Conservation (phyloP, 2,113 vertebrate genomes). For the Petrocephalus microphthalmus region DNA sequence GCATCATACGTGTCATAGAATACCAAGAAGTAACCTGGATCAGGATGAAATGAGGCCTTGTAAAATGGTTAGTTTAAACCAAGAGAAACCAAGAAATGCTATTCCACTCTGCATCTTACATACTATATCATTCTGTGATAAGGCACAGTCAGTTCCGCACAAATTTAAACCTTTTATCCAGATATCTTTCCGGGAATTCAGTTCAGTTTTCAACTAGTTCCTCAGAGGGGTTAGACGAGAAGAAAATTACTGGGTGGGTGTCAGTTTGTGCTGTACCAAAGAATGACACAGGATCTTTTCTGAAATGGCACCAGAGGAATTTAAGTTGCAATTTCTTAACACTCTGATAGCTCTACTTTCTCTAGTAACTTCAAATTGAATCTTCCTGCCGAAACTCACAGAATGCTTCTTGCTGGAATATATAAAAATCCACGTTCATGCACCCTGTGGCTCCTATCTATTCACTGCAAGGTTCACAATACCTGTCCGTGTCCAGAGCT, state of each 20-base stretch:
- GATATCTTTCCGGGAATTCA: background rate
- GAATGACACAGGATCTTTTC: background rate
- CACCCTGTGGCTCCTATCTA: background rate
- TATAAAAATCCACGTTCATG: background rate
- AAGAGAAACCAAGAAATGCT: too few species aligned
- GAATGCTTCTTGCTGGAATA: background rate
- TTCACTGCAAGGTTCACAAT: constrained; percentile 3
- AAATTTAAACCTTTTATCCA: background rate
- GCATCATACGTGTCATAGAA: background rate
- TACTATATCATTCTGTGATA: background rate
- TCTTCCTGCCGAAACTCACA: background rate
- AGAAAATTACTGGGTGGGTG: background rate
- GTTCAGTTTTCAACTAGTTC: background rate
- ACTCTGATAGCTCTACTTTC: background rate
- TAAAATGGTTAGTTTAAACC: background rate
- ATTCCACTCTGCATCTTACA: background rate
- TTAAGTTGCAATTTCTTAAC: background rate
- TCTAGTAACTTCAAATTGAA: background rate
- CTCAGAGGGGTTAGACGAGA: background rate
- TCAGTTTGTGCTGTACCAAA: background rate
- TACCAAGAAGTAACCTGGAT: background rate
- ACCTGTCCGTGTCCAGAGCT: constrained; percentile 98
- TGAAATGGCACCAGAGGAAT: background rate
- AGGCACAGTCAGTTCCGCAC: background rate
- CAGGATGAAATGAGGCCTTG: background rate